Evolutionary conservation across 2,113 vertebrate species (phyloP).

Genomic region (Rhadina sibilatrix): DNA sequence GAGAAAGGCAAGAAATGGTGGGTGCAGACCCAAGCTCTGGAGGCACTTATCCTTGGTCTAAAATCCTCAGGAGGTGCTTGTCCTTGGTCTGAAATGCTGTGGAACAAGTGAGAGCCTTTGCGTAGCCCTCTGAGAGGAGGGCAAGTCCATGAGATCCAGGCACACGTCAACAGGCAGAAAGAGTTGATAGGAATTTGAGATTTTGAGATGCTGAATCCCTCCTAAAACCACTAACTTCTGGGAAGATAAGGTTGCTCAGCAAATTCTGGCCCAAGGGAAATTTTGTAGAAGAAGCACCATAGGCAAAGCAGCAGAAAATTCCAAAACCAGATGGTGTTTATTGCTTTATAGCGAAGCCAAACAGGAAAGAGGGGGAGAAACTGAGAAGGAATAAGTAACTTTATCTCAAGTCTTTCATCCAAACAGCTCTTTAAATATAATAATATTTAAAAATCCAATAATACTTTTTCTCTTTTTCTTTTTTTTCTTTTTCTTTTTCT

Average conservation of each 20-base stretch:
- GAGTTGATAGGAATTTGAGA: background rate
- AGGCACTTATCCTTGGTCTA: background rate
- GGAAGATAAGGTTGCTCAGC: conserved; percentile 24
- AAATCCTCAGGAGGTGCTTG: background rate
- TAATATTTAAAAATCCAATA: no score
- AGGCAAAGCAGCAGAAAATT: conserved; percentile 18
- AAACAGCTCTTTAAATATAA: background rate
- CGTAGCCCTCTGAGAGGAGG: background rate
- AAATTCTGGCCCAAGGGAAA: conserved; percentile 34
- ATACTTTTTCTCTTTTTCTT: background rate
- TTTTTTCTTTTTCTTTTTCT: no score
- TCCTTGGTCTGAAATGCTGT: background rate
- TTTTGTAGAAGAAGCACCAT: background rate
- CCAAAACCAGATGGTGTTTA: background rate
- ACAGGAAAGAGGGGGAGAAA: background rate
- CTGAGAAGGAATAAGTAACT: background rate
- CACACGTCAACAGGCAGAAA: background rate
- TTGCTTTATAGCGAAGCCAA: conserved; percentile 42
- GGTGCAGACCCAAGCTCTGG: background rate
- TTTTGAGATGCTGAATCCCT: background rate
- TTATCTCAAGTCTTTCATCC: conserved; percentile 4
- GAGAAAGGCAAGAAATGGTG: background rate
- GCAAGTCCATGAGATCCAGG: background rate
- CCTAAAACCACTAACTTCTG: background rate
- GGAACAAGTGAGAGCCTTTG: background rate